Evolutionary conservation across 1,140 invertebrate genomes (phyloP).

Genomic region (Carcinoscorpius rotundicauda): DNA sequence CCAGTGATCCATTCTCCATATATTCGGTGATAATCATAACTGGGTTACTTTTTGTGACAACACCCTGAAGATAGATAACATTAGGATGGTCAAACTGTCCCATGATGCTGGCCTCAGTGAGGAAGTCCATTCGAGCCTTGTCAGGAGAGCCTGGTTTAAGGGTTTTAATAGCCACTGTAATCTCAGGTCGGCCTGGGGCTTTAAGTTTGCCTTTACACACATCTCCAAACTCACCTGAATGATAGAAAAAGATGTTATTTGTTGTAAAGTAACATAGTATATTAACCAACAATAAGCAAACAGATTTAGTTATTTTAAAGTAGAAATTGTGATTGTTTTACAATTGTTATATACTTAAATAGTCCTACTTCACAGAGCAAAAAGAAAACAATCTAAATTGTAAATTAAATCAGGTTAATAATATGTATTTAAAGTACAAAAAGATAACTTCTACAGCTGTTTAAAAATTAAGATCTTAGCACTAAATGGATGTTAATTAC

Average conservation of each 20-base stretch:
- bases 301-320: too few relatives aligned
- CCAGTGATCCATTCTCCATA: slow-evolving; percentile 98
- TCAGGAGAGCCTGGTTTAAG: slow-evolving; percentile 89
- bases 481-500: too few relatives aligned
- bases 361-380: too few relatives aligned
- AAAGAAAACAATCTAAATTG: too few relatives aligned
- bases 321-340: too few relatives aligned
- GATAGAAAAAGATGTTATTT: slow-evolving; percentile 1
- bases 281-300: too few relatives aligned
- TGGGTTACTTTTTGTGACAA: slow-evolving; percentile 97
- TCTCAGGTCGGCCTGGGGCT: slow-evolving; percentile 61
- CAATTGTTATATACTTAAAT: too few relatives aligned
- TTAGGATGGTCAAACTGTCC: slow-evolving; percentile 99
- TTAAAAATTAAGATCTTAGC: too few relatives aligned
- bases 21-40: slow-evolving; percentile 99
- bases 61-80: slow-evolving; percentile 97
- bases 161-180: slow-evolving; percentile 79
- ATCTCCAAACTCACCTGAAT: slow-evolving; percentile 84
- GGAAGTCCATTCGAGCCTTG: slow-evolving; percentile 89
- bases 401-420: too few relatives aligned
- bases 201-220: slow-evolving; percentile 89
- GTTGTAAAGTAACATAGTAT: too few relatives aligned
- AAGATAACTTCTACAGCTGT: too few relatives aligned
- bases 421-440: too few relatives aligned
- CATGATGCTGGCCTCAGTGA: slow-evolving; percentile 95